A percentile compares a stretch with the other conserved stretches of the same genome.
Evolutionary conservation across 2,797 vertebrate genomes (phyloP).

Genomic region (Silurus lanzhouensis): DNA sequence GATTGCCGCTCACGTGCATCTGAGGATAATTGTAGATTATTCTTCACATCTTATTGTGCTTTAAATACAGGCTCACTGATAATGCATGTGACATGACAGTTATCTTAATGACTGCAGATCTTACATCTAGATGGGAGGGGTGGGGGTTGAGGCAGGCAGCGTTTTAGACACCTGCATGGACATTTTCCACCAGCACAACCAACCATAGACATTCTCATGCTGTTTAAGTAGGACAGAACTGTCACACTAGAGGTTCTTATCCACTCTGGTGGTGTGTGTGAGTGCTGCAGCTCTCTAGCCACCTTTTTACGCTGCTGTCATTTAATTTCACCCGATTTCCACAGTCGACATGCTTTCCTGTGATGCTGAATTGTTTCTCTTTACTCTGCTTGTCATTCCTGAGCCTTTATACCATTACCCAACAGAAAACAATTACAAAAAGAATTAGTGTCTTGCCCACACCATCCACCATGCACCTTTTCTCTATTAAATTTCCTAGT

Average conservation of each 20-base stretch:
- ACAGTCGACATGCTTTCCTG: slow-evolving; percentile 45
- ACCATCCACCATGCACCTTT: background rate
- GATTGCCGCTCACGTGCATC: slow-evolving; percentile 42
- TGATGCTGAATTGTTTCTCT: slow-evolving; percentile 40
- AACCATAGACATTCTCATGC: slow-evolving; percentile 26
- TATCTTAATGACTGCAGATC: slow-evolving; percentile 38
- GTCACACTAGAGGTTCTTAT: slow-evolving; percentile 45
- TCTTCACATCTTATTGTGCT: slow-evolving; percentile 48
- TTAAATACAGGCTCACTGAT: slow-evolving; percentile 54
- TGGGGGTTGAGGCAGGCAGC: no score
- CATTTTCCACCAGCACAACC: slow-evolving; percentile 17
- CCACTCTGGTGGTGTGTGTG: slow-evolving; percentile 47
- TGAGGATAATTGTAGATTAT: slow-evolving; percentile 56
- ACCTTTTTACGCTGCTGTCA: slow-evolving; percentile 52
- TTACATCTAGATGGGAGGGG: background rate
- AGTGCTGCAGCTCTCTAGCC: slow-evolving; percentile 35
- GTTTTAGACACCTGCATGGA: slow-evolving; percentile 1
- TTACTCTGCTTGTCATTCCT: slow-evolving; percentile 31
- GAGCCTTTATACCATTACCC: slow-evolving; percentile 40
- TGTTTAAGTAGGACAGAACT: slow-evolving; percentile 29
- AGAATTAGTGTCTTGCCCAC: background rate
- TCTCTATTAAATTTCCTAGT: slow-evolving; percentile 22
- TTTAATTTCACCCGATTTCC: slow-evolving; percentile 55
- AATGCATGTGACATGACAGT: slow-evolving; percentile 42
- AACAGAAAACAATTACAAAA: slow-evolving; percentile 41